Conservation (phyloP, 2,888 invertebrate genomes). For the Pheosia gnoma region DNA sequence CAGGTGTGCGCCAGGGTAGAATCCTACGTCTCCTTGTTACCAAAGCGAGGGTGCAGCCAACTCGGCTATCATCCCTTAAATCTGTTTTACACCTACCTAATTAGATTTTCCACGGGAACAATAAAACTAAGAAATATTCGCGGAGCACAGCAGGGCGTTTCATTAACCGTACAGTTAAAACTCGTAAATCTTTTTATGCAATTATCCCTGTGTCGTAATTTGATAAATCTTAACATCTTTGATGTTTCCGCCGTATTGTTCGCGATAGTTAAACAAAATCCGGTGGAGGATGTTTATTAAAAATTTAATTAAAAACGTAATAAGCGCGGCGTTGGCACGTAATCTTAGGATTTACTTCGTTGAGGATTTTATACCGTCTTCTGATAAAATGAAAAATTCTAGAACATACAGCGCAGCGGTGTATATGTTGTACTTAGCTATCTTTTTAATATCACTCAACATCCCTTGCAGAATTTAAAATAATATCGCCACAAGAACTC, state of each 20-base stretch:
- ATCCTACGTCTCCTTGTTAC: too few relatives aligned
- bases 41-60: too few relatives aligned
- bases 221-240: slow-evolving; percentile 27
- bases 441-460: too few relatives aligned
- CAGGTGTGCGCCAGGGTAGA: too few relatives aligned
- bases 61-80: slow-evolving; percentile 4
- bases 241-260: slow-evolving; percentile 11
- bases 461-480: too few relatives aligned
- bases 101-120: slow-evolving; percentile 3
- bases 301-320: slow-evolving; percentile 45
- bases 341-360: slow-evolving; percentile 36
- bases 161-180: slow-evolving; percentile 4
- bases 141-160: slow-evolving; percentile 1
- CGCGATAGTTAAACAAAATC: slow-evolving; percentile 33
- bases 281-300: slow-evolving; percentile 38
- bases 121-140: slow-evolving; percentile 3
- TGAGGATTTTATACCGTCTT: neutral
- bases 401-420: neutral
- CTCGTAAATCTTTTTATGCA: slow-evolving; percentile 6
- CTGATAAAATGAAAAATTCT: slow-evolving; percentile 1
- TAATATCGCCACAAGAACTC: too few relatives aligned
- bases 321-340: slow-evolving; percentile 15
- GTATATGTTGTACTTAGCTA: neutral
- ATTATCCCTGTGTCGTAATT: slow-evolving; percentile 19
- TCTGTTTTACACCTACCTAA: slow-evolving; percentile 12